A percentile compares a stretch with the other conserved stretches of the same genome.
phyloP scores from a whole-genome alignment of 2,888 invertebrate species.

The Leptarthrus brevirostris region DNA sequence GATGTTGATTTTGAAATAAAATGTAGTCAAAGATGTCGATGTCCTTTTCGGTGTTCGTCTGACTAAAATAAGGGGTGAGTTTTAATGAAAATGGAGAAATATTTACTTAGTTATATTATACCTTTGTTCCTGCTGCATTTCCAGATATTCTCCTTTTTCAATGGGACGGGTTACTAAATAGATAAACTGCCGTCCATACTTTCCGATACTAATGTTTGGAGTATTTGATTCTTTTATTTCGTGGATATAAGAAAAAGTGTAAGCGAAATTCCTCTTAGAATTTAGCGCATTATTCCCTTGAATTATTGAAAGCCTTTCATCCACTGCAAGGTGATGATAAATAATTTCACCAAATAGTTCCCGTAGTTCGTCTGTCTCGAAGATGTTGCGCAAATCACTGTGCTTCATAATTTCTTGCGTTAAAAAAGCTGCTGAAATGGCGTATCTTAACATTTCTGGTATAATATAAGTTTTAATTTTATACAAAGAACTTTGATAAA shows the following conservation, averaged over 20 bases:
- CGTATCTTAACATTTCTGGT: neutral
- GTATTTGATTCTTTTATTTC: neutral
- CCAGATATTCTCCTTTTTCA: neutral
- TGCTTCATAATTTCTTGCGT: neutral
- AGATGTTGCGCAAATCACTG: neutral
- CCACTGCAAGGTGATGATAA: neutral
- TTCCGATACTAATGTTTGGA: neutral
- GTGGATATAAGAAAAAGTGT: neutral
- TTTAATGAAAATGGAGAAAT: too few relatives aligned
- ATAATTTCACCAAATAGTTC: neutral
- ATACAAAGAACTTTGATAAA: conserved; percentile 72
- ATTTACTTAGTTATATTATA: too few relatives aligned
- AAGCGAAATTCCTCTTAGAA: neutral
- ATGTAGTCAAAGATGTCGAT: too few relatives aligned
- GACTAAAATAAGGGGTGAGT: too few relatives aligned
- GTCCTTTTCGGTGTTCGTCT: too few relatives aligned
- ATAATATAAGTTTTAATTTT: neutral
- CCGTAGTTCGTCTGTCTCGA: neutral
- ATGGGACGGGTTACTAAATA: neutral
- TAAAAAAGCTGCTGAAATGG: neutral
- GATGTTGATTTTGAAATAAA: too few relatives aligned
- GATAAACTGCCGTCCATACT: neutral
- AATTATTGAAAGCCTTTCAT: neutral
- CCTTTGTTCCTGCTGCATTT: neutral
- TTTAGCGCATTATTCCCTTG: neutral